phyloP scores from a whole-genome alignment of 2,113 vertebrate species.

The Rhea americana region DNA sequence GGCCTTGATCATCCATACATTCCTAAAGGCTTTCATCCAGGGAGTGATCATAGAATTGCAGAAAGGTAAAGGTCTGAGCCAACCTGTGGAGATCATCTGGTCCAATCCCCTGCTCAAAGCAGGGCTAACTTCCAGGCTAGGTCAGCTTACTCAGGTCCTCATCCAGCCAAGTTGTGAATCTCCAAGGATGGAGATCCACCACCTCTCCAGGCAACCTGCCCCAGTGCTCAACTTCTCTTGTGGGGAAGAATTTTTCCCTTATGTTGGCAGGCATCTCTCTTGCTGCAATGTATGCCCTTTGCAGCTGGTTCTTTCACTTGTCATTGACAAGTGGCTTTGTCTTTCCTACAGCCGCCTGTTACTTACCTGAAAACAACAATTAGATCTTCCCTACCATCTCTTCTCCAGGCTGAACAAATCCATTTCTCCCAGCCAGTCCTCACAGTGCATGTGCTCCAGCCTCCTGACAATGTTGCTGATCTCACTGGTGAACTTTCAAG shows the following conservation, averaged over 20 bases:
- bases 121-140: not conserved
- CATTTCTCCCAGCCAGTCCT: not conserved
- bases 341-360: not conserved
- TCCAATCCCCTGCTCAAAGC: not conserved
- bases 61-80: not conserved
- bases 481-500: not conserved
- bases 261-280: not conserved
- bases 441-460: not conserved
- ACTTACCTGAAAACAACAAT: not conserved
- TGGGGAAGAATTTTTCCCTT: not conserved
- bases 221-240: not conserved
- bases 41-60: not conserved
- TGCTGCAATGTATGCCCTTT: not conserved
- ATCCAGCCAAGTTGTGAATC: not conserved
- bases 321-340: not conserved
- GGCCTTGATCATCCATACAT: not conserved
- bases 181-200: not conserved
- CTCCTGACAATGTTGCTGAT: not conserved
- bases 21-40: fast-evolving
- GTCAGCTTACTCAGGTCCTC: not conserved
- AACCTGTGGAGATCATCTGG: not conserved
- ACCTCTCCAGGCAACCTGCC: not conserved
- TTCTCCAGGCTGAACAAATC: not conserved
- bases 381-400: not conserved
- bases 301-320: not conserved